Conservation (phyloP, 2,888 invertebrate species). For the Alcis repandata region DNA sequence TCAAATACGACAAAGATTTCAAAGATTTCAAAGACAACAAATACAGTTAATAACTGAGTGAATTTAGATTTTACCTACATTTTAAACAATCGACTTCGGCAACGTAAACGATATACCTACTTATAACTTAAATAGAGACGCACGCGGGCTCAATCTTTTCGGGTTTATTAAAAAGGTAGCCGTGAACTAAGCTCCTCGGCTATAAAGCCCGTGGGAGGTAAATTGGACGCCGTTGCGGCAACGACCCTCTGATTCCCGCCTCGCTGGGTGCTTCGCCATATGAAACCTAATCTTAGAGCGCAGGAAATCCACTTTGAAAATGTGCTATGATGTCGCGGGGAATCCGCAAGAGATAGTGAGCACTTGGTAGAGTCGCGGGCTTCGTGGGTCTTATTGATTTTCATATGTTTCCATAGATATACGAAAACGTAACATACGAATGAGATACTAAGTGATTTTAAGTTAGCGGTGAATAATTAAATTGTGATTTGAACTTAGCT, state of each 20-base stretch:
- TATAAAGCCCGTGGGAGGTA: constrained; percentile 29
- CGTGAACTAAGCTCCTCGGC: constrained; percentile 18
- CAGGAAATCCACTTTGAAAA: constrained; percentile 30
- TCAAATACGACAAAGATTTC: too few species aligned
- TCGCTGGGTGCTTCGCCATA: constrained; percentile 25
- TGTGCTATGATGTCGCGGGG: constrained; percentile 10
- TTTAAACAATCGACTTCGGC: neutral
- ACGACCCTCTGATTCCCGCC: constrained; percentile 26
- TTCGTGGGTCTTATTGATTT: constrained; percentile 4
- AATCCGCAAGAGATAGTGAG: constrained; percentile 12
- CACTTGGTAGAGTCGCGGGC: constrained; percentile 4
- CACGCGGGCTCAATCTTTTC: neutral
- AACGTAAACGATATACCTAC: neutral
- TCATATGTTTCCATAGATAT: neutral
- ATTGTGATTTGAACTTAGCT: too few species aligned
- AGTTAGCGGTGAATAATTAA: too few species aligned
- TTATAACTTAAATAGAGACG: neutral
- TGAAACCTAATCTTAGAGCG: constrained; percentile 32
- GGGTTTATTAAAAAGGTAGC: constrained; percentile 13
- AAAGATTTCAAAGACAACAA: too few species aligned
- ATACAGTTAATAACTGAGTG: too few species aligned
- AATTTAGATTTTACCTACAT: neutral
- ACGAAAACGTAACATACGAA: neutral
- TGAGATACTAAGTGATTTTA: neutral
- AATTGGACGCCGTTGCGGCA: constrained; percentile 31